Evolutionary conservation across 1,140 invertebrate genomes (phyloP).

Genomic region (Penaeus chinensis): DNA sequence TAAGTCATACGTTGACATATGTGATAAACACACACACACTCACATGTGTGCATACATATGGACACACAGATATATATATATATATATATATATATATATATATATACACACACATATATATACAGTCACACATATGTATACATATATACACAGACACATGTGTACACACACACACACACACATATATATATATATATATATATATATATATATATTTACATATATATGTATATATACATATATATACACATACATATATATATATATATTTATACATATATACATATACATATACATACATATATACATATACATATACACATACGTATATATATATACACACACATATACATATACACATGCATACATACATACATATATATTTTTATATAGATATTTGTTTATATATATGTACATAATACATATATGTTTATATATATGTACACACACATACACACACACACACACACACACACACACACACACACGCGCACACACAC

Average conservation of each 20-base stretch:
- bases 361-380: conserved; percentile 16
- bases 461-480: no score
- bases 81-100: conserved; percentile 7
- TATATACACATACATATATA: conserved; percentile 12
- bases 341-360: not conserved
- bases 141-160: no score
- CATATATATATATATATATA: conserved; percentile 12
- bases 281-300: conserved; percentile 6
- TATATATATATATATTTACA: conserved; percentile 12
- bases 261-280: no score
- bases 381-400: no score
- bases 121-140: no score
- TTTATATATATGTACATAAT: no score
- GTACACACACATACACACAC: no score
- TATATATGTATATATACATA: no score
- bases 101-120: conserved; percentile 12
- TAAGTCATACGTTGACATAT: not conserved
- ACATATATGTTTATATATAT: no score
- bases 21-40: not conserved
- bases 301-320: not conserved
- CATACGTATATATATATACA: not conserved
- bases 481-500: no score
- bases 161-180: conserved; percentile 11
- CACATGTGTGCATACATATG: conserved; percentile 5
- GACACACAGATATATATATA: not conserved